Percentiles rank a stretch among this genome's conserved stretches.
phyloP scores from a whole-genome alignment of 2,888 invertebrate species.

The Colostygia pectinataria region DNA sequence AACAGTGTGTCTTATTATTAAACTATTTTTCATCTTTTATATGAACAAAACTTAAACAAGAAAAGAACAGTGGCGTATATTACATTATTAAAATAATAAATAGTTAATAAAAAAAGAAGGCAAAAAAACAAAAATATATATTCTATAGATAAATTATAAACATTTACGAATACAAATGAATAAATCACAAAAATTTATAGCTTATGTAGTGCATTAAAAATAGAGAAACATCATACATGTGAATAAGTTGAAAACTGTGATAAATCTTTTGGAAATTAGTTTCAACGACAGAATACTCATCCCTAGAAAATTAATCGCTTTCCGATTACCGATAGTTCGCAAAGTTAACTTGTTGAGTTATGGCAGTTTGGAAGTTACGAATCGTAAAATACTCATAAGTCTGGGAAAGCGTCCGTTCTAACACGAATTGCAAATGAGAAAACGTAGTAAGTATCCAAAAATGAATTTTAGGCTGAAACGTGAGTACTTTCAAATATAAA shows the following conservation, averaged over 20 bases:
- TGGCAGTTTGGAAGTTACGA: conserved; percentile 48
- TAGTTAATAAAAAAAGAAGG: too few species aligned
- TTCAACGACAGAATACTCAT: conserved; percentile 63
- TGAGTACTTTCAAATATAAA: too few species aligned
- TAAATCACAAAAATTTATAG: conserved; percentile 26
- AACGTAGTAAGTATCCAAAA: neutral
- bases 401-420: neutral
- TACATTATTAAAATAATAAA: neutral
- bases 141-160: too few species aligned
- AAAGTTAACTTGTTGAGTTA: conserved; percentile 60
- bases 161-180: too few species aligned
- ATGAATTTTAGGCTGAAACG: too few species aligned
- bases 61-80: too few species aligned
- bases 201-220: conserved; percentile 20
- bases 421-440: conserved; percentile 1
- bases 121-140: too few species aligned
- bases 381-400: conserved; percentile 38
- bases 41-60: too few species aligned
- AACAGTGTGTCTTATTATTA: too few species aligned
- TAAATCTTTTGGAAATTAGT: conserved; percentile 64
- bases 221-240: conserved; percentile 27
- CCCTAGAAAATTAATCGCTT: conserved; percentile 61
- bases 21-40: too few species aligned
- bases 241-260: conserved; percentile 52
- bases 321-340: conserved; percentile 61